These are phyloP conservation scores for Globodera rostochiensis DNA, from an alignment of 1,140 invertebrate genomes.

Conservation along the genomic window DNA sequence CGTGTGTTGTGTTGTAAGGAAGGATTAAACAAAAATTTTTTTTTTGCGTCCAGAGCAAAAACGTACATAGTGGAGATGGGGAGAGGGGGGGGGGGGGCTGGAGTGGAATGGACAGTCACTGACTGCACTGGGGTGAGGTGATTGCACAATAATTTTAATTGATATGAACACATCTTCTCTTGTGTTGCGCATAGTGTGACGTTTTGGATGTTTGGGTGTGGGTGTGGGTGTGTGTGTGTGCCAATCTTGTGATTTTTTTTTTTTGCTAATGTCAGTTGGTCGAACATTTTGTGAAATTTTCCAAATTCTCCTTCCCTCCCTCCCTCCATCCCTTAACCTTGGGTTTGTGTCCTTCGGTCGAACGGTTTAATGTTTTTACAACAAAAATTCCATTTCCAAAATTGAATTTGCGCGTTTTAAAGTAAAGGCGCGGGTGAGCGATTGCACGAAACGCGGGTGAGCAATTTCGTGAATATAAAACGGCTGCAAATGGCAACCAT, in stretches of 20 bases:
- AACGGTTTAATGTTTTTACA: too few relatives aligned
- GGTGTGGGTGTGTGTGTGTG: too few relatives aligned
- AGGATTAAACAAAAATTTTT: too few relatives aligned
- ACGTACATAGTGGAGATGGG: too few relatives aligned
- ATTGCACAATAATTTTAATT: not conserved
- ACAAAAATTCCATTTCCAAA: conserved; percentile 4
- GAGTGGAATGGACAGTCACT: not conserved
- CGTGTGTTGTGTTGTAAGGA: too few relatives aligned
- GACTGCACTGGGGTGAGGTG: not conserved
- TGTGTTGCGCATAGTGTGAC: not conserved
- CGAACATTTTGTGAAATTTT: not conserved
- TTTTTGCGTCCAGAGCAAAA: too few relatives aligned
- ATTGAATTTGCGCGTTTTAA: not conserved
- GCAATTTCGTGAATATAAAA: not conserved
- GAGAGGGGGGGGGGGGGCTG: too few relatives aligned
- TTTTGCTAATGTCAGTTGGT: not conserved
- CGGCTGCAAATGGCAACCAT: not conserved
- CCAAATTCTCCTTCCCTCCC: not conserved
- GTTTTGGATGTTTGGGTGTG: too few relatives aligned
- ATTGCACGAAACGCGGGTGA: too few relatives aligned
- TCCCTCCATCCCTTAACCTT: not conserved
- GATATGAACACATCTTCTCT: not conserved
- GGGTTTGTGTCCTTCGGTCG: not conserved
- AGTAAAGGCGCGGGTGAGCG: not conserved
- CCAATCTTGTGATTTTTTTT: not conserved